Base-by-base conservation (phyloP, 2,888 invertebrate genomes). In the Drosophila buzzatii region DNA sequence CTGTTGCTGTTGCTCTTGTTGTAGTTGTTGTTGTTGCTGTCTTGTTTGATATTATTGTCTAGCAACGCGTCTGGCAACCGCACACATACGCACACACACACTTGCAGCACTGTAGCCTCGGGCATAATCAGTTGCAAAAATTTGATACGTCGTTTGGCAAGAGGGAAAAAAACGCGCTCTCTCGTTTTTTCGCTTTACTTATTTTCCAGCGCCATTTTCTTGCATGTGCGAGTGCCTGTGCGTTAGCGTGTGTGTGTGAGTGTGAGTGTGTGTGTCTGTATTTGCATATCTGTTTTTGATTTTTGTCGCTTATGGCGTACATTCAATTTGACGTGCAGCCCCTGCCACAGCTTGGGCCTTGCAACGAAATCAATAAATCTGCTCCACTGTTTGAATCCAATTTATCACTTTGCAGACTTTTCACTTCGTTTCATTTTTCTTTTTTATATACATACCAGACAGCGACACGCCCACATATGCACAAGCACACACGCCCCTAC, bases 1-100 rank as follows among this genome's bases (percentile, higher is more conserved):
- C 20, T 58, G 49, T 39, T 37, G 37, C 14, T 16, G 5, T 3
- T 37, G 35, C 7, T 45, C 18, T 23, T 0, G 23, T 5, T 62
- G 47, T 42, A 45, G 63, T 18, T 63, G 44, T 64, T 62, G 69
- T 71, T 70, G 70, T 62, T 79, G 71, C 69, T 73, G 76, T 78
- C 88, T 76, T 88, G 89, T 79, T 86, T 79, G 89, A 89, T 89
- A 86, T 76, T 78, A 85, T 82, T 87, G 86, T 87, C 86, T 87
- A 85, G 89, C 83, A 81, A 82, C 85, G 85, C 61, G 87, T 89
- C 85, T 89, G 85, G 79, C 79, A 72, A 63, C 44, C 77, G 2
- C 63, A 27, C 64, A 58, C 47, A 63, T 47, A 33, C 62, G 44
- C 31, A 18, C 58, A 49, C 39, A 18, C 16, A n/a, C 39, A 39